A percentile compares a stretch with the other conserved stretches of the same genome.
These are phyloP conservation scores for Alectura lathami DNA, from an alignment of 2,113 vertebrate genomes.

Conservation along the genomic window DNA sequence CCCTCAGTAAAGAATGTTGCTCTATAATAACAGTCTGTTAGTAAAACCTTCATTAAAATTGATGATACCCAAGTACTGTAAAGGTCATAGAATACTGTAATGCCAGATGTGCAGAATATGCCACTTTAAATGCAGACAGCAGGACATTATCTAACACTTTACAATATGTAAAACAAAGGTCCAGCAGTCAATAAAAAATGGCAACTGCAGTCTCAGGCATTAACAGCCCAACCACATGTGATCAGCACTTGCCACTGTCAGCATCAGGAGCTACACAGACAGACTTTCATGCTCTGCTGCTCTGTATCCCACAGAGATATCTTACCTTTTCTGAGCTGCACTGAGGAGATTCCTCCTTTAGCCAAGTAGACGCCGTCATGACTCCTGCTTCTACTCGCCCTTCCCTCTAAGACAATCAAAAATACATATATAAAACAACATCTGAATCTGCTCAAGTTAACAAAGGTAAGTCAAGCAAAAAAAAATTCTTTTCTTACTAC, in stretches of 20 bases:
- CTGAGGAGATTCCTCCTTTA: conserved; percentile 63
- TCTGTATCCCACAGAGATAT: not conserved
- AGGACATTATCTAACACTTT: not conserved
- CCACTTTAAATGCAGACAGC: not conserved
- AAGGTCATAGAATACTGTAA: not conserved
- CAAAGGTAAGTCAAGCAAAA: not conserved
- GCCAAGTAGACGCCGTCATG: conserved; percentile 82
- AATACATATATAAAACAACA: not conserved
- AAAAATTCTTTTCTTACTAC: not conserved
- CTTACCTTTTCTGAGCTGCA: conserved; percentile 77
- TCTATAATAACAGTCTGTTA: not conserved
- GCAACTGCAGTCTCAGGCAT: not conserved
- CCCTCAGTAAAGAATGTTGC: not conserved
- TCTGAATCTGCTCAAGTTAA: not conserved
- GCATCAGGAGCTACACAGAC: not conserved
- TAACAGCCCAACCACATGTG: not conserved
- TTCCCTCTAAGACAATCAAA: conserved; percentile 81
- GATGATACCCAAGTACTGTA: not conserved
- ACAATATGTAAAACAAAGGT: not conserved
- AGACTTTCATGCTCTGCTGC: not conserved
- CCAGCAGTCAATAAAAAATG: not conserved
- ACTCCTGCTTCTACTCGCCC: conserved; percentile 90
- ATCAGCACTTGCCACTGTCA: not conserved
- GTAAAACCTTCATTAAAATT: not conserved
- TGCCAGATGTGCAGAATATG: not conserved